Evolutionary conservation across 2,888 invertebrate species (phyloP).

Genomic region (Leistus spinibarbis): DNA sequence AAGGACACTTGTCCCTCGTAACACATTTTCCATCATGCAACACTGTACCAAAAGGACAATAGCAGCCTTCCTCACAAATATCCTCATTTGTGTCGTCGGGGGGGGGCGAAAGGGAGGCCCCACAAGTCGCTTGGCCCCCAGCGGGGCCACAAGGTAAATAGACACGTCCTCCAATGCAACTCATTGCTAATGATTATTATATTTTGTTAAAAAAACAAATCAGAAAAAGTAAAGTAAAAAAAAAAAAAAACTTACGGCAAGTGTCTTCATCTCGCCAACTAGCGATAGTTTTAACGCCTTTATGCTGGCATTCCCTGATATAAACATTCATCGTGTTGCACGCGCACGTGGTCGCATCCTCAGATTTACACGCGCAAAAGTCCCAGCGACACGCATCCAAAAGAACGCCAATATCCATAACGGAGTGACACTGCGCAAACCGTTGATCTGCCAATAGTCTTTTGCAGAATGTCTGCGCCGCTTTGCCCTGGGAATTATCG

Average conservation of each 20-base stretch:
- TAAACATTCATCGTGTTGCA: slow-evolving; percentile 79
- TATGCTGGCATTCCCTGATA: slow-evolving; percentile 75
- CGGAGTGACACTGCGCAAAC: slow-evolving; percentile 68
- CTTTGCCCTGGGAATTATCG: slow-evolving; percentile 46
- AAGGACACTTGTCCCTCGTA: slow-evolving; percentile 75
- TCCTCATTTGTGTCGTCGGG: slow-evolving; percentile 45
- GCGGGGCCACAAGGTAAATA: slow-evolving; percentile 79
- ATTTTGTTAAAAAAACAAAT: too few relatives aligned
- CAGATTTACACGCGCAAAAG: slow-evolving; percentile 68
- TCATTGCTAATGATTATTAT: slow-evolving; percentile 44
- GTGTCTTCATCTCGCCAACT: slow-evolving; percentile 80
- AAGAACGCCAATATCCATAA: slow-evolving; percentile 69
- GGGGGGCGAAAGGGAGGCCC: slow-evolving; percentile 57
- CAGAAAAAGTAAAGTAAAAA: too few relatives aligned
- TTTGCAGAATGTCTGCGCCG: slow-evolving; percentile 67
- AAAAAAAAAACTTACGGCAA: slow-evolving; percentile 73
- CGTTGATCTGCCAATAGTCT: slow-evolving; percentile 68
- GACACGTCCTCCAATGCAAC: slow-evolving; percentile 74
- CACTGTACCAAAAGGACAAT: slow-evolving; percentile 80
- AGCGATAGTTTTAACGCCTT: slow-evolving; percentile 64
- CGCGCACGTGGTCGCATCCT: slow-evolving; percentile 70
- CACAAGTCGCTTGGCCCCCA: slow-evolving; percentile 73
- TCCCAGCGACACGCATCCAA: slow-evolving; percentile 80
- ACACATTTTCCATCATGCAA: slow-evolving; percentile 79
- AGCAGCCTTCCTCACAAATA: slow-evolving; percentile 84